These are phyloP conservation scores for Lepus townsendii DNA, from an alignment of 2,797 vertebrate species.

Conservation along the genomic window DNA sequence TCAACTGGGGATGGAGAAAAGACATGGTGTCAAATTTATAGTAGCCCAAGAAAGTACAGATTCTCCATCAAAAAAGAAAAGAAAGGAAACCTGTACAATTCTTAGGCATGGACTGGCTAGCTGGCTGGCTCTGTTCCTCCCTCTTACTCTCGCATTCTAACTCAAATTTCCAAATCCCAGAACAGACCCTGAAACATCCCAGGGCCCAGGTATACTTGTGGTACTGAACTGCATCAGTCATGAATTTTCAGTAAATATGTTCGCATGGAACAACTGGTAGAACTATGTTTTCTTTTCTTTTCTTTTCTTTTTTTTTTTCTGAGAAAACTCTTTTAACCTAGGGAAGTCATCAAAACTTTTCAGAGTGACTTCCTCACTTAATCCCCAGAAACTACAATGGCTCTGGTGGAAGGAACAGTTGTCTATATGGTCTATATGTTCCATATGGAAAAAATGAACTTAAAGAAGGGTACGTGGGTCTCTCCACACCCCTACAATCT, in stretches of 20 bases:
- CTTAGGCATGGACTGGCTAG: not conserved
- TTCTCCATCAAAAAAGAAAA: not conserved
- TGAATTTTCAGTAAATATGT: not conserved
- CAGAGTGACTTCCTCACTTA: not conserved
- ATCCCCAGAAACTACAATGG: not conserved
- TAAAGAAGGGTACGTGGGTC: not conserved
- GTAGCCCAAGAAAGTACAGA: not conserved
- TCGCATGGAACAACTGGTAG: not conserved
- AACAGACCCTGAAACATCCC: not conserved
- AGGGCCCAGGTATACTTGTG: not conserved
- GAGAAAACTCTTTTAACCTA: not conserved
- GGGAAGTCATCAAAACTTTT: not conserved
- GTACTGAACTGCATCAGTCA: not conserved
- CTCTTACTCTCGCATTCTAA: too few relatives aligned
- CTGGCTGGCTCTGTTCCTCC: not conserved
- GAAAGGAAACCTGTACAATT: not conserved
- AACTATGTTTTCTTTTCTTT: not conserved
- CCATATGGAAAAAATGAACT: not conserved
- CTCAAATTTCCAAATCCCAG: not conserved
- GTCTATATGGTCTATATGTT: slow-evolving; percentile 25
- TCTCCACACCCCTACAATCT: too few relatives aligned
- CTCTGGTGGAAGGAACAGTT: not conserved
- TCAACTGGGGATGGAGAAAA: not conserved
- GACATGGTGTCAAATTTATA: not conserved
- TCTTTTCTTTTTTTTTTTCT: slow-evolving; percentile 12